phyloP scores from a whole-genome alignment of 2,888 invertebrate species.

The Sinohyriopsis cumingii region DNA sequence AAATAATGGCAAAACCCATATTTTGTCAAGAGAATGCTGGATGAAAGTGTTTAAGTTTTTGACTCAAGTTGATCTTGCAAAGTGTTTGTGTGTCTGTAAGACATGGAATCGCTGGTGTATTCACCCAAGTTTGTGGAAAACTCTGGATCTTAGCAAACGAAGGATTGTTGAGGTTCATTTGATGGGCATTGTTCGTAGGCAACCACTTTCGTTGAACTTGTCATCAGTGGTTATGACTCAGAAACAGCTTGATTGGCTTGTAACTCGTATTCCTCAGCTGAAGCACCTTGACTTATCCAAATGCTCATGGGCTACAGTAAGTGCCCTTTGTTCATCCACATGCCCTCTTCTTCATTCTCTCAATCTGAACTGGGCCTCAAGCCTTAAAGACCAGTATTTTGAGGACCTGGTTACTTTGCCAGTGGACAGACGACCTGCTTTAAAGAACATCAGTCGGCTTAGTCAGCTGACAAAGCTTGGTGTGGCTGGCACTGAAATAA shows the following conservation, averaged over 20 bases:
- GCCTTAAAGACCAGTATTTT: constrained; percentile 87
- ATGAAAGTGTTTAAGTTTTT: constrained; percentile 72
- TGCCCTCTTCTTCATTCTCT: constrained; percentile 84
- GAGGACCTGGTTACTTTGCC: constrained; percentile 90
- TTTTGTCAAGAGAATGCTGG: constrained; percentile 69
- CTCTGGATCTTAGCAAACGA: constrained; percentile 83
- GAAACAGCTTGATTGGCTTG: constrained; percentile 92
- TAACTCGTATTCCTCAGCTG: constrained; percentile 87
- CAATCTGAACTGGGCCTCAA: constrained; percentile 89
- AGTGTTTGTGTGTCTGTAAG: constrained; percentile 83
- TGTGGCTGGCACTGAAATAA: constrained; percentile 90
- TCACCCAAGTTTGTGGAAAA: constrained; percentile 88
- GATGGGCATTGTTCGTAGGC: constrained; percentile 89
- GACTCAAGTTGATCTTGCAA: constrained; percentile 76
- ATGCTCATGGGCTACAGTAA: constrained; percentile 81
- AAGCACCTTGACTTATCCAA: constrained; percentile 84
- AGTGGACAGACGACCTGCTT: constrained; percentile 84
- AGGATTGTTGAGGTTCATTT: constrained; percentile 82
- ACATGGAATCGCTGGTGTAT: constrained; percentile 89
- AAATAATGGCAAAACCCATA: constrained; percentile 50
- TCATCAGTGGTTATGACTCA: constrained; percentile 92
- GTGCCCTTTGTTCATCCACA: constrained; percentile 85
- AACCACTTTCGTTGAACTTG: constrained; percentile 87
- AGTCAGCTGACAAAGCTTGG: constrained; percentile 84
- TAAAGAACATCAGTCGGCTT: constrained; percentile 84